Evolutionary conservation across 2,888 invertebrate species (phyloP).

Genomic region (Clitarchus hookeri): DNA sequence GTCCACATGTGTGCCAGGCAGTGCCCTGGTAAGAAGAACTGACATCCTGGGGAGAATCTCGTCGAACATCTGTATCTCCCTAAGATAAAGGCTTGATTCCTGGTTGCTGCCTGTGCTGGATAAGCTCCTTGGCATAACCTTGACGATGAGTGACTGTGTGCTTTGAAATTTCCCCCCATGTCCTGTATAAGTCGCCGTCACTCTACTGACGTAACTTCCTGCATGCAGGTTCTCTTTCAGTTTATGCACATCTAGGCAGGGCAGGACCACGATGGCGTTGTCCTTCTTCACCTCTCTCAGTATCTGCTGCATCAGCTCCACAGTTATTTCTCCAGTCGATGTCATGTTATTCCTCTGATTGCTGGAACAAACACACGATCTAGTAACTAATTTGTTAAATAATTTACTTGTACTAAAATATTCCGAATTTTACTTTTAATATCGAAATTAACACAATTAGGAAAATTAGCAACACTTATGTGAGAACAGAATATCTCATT

Average conservation of each 20-base stretch:
- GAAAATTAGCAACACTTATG: too few species aligned
- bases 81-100: background rate
- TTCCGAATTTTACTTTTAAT: too few species aligned
- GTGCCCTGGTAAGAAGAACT: background rate
- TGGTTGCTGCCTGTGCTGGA: background rate
- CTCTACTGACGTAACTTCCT: background rate
- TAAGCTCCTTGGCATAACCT: background rate
- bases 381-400: too few species aligned
- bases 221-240: background rate
- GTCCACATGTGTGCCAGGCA: background rate
- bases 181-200: background rate
- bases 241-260: background rate
- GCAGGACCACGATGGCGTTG: background rate
- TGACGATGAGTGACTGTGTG: background rate
- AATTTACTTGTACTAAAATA: too few species aligned
- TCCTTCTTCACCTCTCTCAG: background rate
- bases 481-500: too few species aligned
- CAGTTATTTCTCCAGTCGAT: background rate
- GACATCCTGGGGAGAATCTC: conserved; percentile 1
- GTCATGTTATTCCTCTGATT: background rate
- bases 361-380: too few species aligned
- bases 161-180: background rate
- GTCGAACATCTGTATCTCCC: conserved; percentile 7
- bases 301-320: background rate
- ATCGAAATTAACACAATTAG: too few species aligned